Base-by-base conservation (phyloP, 1,140 invertebrate genomes). In the Drosophila nebulosa region DNA sequence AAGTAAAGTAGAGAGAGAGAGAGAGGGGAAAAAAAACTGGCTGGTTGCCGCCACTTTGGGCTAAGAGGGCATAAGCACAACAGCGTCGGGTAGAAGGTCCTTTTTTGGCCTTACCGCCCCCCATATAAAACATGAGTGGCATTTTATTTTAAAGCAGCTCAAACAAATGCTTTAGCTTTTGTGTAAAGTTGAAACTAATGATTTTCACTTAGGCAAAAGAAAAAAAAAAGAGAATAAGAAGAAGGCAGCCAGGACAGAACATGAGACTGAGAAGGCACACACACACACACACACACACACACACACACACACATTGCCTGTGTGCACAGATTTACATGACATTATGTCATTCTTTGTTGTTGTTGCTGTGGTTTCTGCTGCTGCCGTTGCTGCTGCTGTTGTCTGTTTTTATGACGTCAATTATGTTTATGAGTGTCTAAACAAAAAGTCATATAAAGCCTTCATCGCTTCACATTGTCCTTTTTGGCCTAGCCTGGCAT, bases 371-470 rank as follows among this genome's bases (percentile, higher is more conserved):
- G 30, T 12, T 9, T 3, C 21, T 18, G 16, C 18, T 46, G 7
- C 36, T 39, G 16, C 32, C 35, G 10, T 52, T 32, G 46, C 24
- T 58, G 24, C 35, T 64, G 35, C 24, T 60, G 55, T 74, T 78
- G 79, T 84, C 79, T 86, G 74, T 85, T 81, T 86, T 86, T 86
- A 86, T 86, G 81, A 86, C 81, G 81, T 86, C 81, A 86, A 86
- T 86, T 86, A 86, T 86, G 81, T 86, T 86, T 86, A 86, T 86
- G 81, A 86, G 84, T 88, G 81, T 86, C 81, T 86, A 86, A 86
- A 86, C 81, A 86, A 86, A 84, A 86, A 86, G 74, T 86, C 79
- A 26, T 64, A 86, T 78, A 86, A 78, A 81, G 81, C 78, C 78
- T 59, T 75, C 78, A 70, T 64, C 69, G 66, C 66, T 68, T 46